phyloP scores from a whole-genome alignment of 2,113 vertebrate genomes.

The Nansenia antarctica region DNA sequence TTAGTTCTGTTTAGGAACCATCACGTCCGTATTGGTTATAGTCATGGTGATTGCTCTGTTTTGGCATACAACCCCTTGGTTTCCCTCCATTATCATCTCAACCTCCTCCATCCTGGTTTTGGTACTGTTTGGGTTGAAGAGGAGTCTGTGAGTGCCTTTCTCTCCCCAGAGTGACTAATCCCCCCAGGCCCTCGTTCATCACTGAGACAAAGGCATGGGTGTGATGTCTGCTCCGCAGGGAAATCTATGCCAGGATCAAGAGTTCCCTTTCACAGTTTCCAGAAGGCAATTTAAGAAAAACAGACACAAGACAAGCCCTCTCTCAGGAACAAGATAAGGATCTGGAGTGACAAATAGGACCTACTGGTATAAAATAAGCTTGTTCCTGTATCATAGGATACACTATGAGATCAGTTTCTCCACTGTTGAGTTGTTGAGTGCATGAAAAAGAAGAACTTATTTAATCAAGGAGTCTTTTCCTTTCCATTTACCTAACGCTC shows the following conservation, averaged over 20 bases:
- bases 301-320: not conserved
- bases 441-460: no score
- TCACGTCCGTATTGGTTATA: not conserved
- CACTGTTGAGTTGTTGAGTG: no score
- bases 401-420: not conserved
- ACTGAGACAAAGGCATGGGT: not conserved
- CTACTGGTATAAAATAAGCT: not conserved
- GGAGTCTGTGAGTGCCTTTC: not conserved
- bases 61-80: not conserved
- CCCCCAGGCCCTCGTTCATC: slow-evolving; percentile 7
- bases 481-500: no score
- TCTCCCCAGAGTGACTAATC: not conserved
- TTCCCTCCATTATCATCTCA: not conserved
- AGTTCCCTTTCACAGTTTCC: not conserved
- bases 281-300: not conserved
- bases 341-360: not conserved
- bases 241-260: not conserved
- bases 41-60: not conserved
- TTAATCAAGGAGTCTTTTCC: no score
- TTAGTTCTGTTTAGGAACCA: not conserved
- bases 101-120: not conserved
- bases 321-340: not conserved
- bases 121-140: not conserved
- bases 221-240: not conserved
- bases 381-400: not conserved